Evolutionary conservation across 30 jellyfish, hydroid and myxozoan genomes (phyloP).

Genomic region (Aurelia sp.): DNA sequence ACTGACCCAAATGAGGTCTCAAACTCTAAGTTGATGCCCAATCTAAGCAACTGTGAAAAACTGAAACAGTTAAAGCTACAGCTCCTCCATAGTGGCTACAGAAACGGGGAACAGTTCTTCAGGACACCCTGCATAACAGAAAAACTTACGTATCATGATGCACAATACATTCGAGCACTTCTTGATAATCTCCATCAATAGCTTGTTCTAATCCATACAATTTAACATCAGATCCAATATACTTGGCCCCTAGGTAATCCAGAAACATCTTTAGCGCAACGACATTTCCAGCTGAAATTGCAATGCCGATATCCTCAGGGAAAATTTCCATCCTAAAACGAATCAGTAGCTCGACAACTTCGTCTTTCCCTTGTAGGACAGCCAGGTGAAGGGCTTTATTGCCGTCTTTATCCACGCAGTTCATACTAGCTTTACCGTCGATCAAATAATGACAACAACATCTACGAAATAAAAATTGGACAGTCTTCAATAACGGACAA

Average conservation of each 20-base stretch:
- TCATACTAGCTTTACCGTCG: slow-evolving; percentile 11
- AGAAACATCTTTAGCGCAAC: slow-evolving; percentile 8
- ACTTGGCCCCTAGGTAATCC: slow-evolving; percentile 15
- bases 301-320: slow-evolving; percentile 18
- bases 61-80: no score
- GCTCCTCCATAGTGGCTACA: no score
- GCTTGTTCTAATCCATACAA: not conserved
- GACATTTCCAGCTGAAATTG: slow-evolving; percentile 26
- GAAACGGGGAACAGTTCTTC: no score
- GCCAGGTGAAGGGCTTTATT: slow-evolving; percentile 23
- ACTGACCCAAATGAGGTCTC: no score
- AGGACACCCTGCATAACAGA: not conserved
- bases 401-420: slow-evolving; percentile 21
- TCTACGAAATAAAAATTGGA: not conserved
- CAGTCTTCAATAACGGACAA: no score
- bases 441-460: not conserved
- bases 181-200: slow-evolving; percentile 21
- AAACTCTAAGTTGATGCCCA: no score
- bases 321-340: not conserved
- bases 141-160: slow-evolving; percentile 23
- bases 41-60: no score
- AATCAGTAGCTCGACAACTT: not conserved
- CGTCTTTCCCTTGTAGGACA: slow-evolving; percentile 3
- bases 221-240: slow-evolving; percentile 1
- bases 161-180: slow-evolving; percentile 17